Percentiles rank a stretch among this genome's conserved stretches.
Evolutionary conservation across 2,113 vertebrate species (phyloP).

Genomic region (Mixornis gularis): DNA sequence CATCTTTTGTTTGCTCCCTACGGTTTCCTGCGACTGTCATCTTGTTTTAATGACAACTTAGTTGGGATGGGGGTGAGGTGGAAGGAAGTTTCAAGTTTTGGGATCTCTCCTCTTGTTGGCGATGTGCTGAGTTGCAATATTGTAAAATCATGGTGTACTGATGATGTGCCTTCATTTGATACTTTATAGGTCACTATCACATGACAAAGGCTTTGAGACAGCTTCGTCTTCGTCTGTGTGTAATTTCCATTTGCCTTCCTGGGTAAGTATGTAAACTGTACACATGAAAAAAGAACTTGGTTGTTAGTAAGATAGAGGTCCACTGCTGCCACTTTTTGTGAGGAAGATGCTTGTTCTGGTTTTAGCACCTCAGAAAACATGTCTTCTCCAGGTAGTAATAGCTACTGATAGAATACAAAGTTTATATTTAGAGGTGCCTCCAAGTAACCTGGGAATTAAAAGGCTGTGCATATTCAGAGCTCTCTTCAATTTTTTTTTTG

Average conservation of each 20-base stretch:
- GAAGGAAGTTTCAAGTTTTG: slow-evolving; percentile 36
- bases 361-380: not conserved
- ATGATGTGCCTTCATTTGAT: slow-evolving; percentile 86
- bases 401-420: not conserved
- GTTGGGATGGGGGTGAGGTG: not conserved
- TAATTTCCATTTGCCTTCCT: slow-evolving; percentile 85
- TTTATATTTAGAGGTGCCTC: not conserved
- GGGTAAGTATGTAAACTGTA: slow-evolving; percentile 86
- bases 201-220: slow-evolving; percentile 88
- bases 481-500: not conserved
- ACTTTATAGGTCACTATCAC: slow-evolving; percentile 94
- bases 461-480: not conserved
- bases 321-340: not conserved
- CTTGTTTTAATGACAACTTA: not conserved
- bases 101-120: not conserved
- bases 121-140: not conserved
- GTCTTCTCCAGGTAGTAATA: not conserved
- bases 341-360: not conserved
- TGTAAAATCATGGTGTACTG: slow-evolving; percentile 67
- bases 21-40: not conserved
- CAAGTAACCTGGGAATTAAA: not conserved
- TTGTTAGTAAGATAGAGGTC: not conserved
- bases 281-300: not conserved
- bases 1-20: slow-evolving; percentile 16
- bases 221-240: slow-evolving; percentile 84